phyloP scores from a whole-genome alignment of 2,888 invertebrate species.

The Dryobota labecula region DNA sequence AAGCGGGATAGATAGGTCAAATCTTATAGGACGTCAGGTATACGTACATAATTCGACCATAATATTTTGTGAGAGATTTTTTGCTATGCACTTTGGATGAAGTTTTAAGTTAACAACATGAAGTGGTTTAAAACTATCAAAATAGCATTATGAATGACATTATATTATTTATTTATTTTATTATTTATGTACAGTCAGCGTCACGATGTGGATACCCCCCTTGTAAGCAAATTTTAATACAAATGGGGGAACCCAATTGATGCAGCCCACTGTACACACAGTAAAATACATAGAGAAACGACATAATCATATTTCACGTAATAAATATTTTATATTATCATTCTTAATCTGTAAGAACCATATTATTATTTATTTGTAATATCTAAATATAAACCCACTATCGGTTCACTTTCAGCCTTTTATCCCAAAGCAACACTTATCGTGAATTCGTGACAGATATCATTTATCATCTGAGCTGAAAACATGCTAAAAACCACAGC shows the following conservation, averaged over 20 bases:
- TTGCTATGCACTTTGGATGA: neutral
- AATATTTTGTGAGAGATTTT: neutral
- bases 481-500: constrained; percentile 22
- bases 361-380: constrained; percentile 22
- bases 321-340: too few species aligned
- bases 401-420: constrained; percentile 26
- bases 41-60: too few species aligned
- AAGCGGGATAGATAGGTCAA: neutral
- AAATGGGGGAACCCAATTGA: too few species aligned
- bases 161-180: too few species aligned
- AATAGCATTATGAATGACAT: too few species aligned
- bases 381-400: constrained; percentile 31
- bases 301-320: too few species aligned
- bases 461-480: constrained; percentile 38
- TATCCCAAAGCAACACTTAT: constrained; percentile 50
- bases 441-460: constrained; percentile 47
- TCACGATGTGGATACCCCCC: too few species aligned
- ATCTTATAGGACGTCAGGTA: neutral
- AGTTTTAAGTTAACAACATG: neutral
- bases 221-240: too few species aligned
- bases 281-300: too few species aligned
- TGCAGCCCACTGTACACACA: too few species aligned
- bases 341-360: neutral
- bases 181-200: too few species aligned
- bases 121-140: neutral